phyloP scores from a whole-genome alignment of 2,797 vertebrate genomes.

The Liparis tanakae region DNA sequence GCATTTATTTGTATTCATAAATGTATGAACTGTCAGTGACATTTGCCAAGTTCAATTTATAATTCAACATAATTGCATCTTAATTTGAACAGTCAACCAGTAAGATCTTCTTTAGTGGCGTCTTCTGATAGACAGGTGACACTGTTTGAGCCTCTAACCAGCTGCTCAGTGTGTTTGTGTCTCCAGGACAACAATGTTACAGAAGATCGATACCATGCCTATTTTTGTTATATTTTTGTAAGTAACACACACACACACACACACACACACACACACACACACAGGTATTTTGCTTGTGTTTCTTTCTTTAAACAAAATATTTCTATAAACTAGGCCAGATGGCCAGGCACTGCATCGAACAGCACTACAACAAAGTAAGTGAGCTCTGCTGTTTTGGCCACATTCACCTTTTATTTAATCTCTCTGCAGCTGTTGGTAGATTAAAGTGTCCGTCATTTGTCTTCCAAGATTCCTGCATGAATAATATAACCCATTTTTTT shows the following conservation, averaged over 20 bases:
- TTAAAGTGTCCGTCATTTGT: no score
- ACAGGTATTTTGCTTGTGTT: background rate
- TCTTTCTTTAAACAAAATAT: background rate
- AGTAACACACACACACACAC: background rate
- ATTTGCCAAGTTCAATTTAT: no score
- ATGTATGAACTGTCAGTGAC: no score
- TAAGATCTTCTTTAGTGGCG: background rate
- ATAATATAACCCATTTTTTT: background rate
- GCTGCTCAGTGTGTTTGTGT: background rate
- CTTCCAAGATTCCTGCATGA: background rate
- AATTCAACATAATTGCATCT: background rate
- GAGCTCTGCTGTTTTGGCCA: background rate
- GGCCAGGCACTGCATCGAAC: background rate
- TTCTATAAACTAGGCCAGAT: background rate
- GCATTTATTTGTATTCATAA: no score
- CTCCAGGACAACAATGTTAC: background rate
- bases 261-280: background rate
- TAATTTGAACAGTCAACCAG: background rate
- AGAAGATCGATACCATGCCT: background rate
- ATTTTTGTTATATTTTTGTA: background rate
- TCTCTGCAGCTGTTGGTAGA: no score
- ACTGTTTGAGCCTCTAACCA: background rate
- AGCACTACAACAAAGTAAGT: background rate
- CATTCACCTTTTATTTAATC: background rate
- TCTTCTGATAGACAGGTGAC: background rate